Evolutionary conservation across 1,140 invertebrate species (phyloP), one percentile per base, ranked within the genome.

Genomic region (Brachystomella parvula): DNA sequence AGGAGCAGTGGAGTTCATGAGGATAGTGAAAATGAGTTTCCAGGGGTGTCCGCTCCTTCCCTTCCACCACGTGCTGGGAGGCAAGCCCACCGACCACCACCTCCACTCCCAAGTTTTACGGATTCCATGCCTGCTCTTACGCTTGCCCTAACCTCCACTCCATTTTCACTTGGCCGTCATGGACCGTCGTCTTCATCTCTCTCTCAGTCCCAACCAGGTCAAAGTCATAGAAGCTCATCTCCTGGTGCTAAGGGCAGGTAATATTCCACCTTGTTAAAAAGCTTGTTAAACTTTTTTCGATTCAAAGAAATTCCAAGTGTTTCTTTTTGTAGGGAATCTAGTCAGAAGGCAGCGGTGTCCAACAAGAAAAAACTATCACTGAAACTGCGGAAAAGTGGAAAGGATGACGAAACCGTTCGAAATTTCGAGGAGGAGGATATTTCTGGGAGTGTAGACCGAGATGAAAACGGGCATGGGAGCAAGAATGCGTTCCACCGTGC

Each of bases 1-100:
- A 82, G 82, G 77, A 83, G 83, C 77, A 81, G 83, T 77, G 80
- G 82, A 68, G 80, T 82, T 69, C 78, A 80, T 63, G 82, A 83
- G 63, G 83, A 83, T 67, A 81, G 81, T 61, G 81, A 83, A 67
- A 75, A 77, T 32, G 82, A 83, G 44, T 66, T 59, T 1, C 28
- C 57, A 35, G n/a, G n/a, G n/a, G 39, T 61, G 29, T 65, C 62
- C 9, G 39, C 33, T 21, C 63, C 61, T 31, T 57, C 63, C 17
- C 24, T 61, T 47, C 57, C 66, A 44, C 29, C 69, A 62, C 58
- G 62, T 33, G 63, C 33, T 21, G 26, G 57, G 21, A 35, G 49
- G 19, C 63, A 21, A 39, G 3, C 59, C n/a, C 3, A 19, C 6
- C 58, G 24, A 6, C 6, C 33, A 44, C 21, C n/a, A 1, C 58